Percentiles rank a stretch among this genome's conserved stretches.
These are phyloP conservation scores for Tinea pellionella DNA, from an alignment of 2,888 invertebrate genomes.

Conservation along the genomic window DNA sequence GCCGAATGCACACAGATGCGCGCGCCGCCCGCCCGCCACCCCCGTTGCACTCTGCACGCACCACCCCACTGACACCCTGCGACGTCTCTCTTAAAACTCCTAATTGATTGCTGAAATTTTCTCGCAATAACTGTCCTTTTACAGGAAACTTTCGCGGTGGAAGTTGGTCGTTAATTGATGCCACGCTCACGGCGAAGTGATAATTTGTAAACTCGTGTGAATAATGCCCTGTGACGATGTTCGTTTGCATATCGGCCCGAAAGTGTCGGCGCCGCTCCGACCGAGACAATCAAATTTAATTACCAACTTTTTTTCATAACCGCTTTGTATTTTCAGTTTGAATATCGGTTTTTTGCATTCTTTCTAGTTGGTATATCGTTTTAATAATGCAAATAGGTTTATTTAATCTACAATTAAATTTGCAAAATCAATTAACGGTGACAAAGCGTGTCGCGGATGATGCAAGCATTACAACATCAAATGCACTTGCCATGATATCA, in stretches of 20 bases:
- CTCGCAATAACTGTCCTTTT: slow-evolving; percentile 68
- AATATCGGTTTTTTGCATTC: not conserved
- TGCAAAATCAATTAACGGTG: not conserved
- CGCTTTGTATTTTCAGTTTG: not conserved
- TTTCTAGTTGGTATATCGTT: not conserved
- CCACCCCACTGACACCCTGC: slow-evolving; percentile 25
- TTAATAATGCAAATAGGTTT: not conserved
- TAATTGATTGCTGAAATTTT: slow-evolving; percentile 70
- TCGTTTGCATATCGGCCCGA: slow-evolving; percentile 22
- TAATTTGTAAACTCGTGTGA: slow-evolving; percentile 35
- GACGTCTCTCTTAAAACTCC: slow-evolving; percentile 54
- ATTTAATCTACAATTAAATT: not conserved
- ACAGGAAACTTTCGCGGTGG: slow-evolving; percentile 62
- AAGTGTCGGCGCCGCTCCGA: slow-evolving; percentile 32
- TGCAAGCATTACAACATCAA: slow-evolving; percentile 22
- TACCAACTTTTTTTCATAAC: slow-evolving; percentile 19
- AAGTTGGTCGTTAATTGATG: slow-evolving; percentile 48
- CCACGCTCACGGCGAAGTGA: slow-evolving; percentile 30
- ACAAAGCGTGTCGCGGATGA: not conserved
- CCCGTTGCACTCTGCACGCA: slow-evolving; percentile 17
- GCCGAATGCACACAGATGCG: slow-evolving; percentile 70
- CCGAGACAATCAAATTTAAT: slow-evolving; percentile 48
- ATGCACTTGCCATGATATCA: slow-evolving; percentile 31
- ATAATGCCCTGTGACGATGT: slow-evolving; percentile 24
- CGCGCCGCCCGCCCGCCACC: slow-evolving; percentile 49